Conservation (phyloP, 2,888 invertebrate species). For the Pocota personata region DNA sequence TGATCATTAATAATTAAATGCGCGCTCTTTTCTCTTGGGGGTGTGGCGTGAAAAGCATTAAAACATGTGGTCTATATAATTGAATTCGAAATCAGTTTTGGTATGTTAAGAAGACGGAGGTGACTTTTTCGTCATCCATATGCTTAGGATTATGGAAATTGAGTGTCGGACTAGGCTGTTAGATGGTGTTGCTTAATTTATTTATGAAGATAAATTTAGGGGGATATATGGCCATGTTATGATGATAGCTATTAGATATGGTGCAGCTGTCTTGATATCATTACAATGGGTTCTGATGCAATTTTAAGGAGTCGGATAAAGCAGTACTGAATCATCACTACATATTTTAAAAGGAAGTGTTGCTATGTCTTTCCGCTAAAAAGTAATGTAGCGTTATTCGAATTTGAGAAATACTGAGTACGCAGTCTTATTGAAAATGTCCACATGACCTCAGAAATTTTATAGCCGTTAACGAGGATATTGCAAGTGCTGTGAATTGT, state of each 20-base stretch:
- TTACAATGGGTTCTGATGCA: neutral
- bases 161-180: conserved; percentile 1
- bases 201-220: conserved; percentile 2
- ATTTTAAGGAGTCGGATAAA: neutral
- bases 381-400: no score
- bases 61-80: conserved; percentile 61
- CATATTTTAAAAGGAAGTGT: no score
- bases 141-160: conserved; percentile 24
- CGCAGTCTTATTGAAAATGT: no score
- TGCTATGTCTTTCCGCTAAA: no score
- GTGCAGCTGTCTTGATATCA: neutral
- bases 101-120: neutral
- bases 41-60: conserved; percentile 14
- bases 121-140: conserved; percentile 42
- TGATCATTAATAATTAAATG: conserved; percentile 44
- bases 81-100: conserved; percentile 60
- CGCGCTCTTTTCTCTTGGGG: conserved; percentile 10
- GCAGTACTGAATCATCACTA: no score
- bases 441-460: no score
- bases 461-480: no score
- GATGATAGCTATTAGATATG: neutral
- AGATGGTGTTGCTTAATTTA: conserved; percentile 16
- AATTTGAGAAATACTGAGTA: no score
- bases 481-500: no score
- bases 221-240: neutral